phyloP scores from a whole-genome alignment of 2,888 invertebrate genomes.

The Fissipunctia ypsillon region DNA sequence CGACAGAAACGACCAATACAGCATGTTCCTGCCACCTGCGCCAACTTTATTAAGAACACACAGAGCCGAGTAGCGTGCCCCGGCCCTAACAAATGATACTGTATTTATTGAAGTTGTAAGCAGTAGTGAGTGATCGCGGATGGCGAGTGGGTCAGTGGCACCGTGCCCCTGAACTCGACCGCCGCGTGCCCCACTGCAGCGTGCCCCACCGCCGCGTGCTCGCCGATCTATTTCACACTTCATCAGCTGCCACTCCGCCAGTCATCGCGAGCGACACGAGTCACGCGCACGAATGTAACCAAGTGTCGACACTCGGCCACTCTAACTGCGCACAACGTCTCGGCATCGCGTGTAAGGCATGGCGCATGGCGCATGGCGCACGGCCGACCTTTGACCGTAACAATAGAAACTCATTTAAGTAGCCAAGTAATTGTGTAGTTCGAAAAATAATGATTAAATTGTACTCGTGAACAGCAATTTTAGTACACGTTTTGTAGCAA shows the following conservation, averaged over 20 bases:
- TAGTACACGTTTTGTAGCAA: not conserved
- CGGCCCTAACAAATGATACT: not conserved
- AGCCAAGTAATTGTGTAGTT: slow-evolving; percentile 8
- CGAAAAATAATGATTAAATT: not conserved
- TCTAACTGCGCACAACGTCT: slow-evolving; percentile 23
- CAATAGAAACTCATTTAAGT: slow-evolving; percentile 21
- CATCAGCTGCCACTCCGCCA: slow-evolving; percentile 41
- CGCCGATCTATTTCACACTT: slow-evolving; percentile 45
- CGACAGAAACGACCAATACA: slow-evolving; percentile 49
- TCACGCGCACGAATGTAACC: slow-evolving; percentile 11
- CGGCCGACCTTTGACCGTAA: slow-evolving; percentile 1
- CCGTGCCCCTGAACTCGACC: slow-evolving; percentile 19
- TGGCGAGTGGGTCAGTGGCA: not conserved
- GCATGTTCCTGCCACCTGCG: not conserved
- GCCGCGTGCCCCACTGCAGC: slow-evolving; percentile 34
- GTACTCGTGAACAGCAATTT: not conserved
- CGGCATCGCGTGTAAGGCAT: not conserved
- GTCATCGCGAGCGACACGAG: slow-evolving; percentile 46
- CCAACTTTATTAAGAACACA: not conserved
- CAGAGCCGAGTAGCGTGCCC: not conserved
- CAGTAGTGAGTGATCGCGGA: too few relatives aligned
- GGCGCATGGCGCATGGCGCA: not conserved
- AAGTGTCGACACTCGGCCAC: not conserved
- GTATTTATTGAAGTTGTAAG: not conserved
- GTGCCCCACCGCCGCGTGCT: slow-evolving; percentile 28